These are phyloP conservation scores for Mastomys coucha DNA, from an alignment of 2,113 vertebrate genomes.

Conservation along the genomic window DNA sequence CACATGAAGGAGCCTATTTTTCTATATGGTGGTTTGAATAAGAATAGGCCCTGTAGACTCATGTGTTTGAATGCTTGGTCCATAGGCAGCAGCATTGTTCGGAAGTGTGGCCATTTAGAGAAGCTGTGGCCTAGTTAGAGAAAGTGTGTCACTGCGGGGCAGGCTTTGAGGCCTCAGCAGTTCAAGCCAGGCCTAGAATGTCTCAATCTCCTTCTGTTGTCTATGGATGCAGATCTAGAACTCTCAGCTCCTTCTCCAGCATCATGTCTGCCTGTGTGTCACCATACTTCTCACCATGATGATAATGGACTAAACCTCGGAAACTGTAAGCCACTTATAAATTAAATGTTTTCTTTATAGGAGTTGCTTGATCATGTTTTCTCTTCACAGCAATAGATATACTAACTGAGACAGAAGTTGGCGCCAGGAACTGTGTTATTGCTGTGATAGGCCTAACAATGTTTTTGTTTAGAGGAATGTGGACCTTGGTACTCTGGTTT, in stretches of 20 bases:
- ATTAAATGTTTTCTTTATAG: not conserved
- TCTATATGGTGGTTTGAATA: not conserved
- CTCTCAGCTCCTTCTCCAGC: not conserved
- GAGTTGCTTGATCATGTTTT: not conserved
- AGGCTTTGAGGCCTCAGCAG: not conserved
- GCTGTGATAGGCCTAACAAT: not conserved
- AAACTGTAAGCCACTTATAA: not conserved
- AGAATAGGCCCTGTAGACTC: not conserved
- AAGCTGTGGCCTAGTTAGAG: not conserved
- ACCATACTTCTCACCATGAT: not conserved
- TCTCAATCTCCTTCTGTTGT: not conserved
- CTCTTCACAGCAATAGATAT: not conserved
- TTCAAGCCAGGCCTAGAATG: not conserved
- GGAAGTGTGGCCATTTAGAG: not conserved
- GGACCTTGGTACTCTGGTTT: not conserved
- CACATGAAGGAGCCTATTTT: not conserved
- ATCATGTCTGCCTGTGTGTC: not conserved
- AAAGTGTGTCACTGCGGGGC: not conserved
- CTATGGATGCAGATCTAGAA: not conserved
- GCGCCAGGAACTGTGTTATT: not conserved
- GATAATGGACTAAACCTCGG: not conserved
- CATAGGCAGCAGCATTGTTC: accelerated
- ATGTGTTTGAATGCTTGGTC: not conserved
- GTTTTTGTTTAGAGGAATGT: not conserved
- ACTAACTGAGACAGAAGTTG: not conserved